Evolutionary conservation across 2,888 invertebrate genomes (phyloP).

Genomic region (Spicauda simplicius): DNA sequence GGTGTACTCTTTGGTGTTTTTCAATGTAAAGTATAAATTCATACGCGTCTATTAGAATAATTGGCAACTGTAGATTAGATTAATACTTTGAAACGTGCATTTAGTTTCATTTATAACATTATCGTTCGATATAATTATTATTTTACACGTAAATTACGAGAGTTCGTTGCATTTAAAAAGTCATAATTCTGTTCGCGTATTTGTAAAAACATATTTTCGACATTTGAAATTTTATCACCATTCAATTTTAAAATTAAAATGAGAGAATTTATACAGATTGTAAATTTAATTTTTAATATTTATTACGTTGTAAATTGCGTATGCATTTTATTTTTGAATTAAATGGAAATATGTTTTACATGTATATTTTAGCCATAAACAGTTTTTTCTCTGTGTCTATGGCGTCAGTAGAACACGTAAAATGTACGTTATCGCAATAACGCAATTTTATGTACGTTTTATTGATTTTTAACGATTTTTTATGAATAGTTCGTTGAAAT

Average conservation of each 20-base stretch:
- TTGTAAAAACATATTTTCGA: neutral
- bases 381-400: conserved; percentile 67
- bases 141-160: neutral
- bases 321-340: conserved; percentile 18
- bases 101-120: conserved; percentile 43
- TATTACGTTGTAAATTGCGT: conserved; percentile 32
- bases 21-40: conserved; percentile 55
- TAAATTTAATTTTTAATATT: conserved; percentile 25
- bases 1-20: conserved; percentile 46
- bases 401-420: conserved; percentile 45
- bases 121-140: neutral
- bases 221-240: conserved; percentile 20
- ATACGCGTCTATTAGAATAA: conserved; percentile 49
- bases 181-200: neutral
- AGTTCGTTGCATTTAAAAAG: conserved; percentile 18
- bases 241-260: conserved; percentile 33
- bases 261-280: conserved; percentile 17
- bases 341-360: conserved; percentile 39
- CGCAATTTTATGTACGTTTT: conserved; percentile 40
- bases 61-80: conserved; percentile 42
- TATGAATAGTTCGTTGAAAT: conserved; percentile 70
- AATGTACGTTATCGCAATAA: conserved; percentile 44
- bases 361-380: conserved; percentile 64
- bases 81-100: conserved; percentile 48
- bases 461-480: conserved; percentile 50